Percentiles rank a stretch among this genome's conserved stretches.
Conservation (phyloP, 2,888 invertebrate species). For the Limnephilus auricula region DNA sequence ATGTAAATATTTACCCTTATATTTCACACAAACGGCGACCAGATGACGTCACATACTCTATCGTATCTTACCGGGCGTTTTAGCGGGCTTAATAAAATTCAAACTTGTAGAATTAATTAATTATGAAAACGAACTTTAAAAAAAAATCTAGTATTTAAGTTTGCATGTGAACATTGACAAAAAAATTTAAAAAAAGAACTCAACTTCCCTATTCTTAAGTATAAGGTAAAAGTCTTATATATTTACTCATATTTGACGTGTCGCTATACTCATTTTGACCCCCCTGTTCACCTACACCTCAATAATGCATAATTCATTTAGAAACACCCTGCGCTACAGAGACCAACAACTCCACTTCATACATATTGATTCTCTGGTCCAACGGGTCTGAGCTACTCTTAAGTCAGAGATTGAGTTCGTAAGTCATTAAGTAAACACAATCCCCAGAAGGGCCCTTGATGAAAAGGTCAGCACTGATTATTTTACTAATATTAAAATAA, state of each 20-base stretch:
- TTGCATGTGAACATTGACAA: no score
- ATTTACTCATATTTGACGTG: not conserved
- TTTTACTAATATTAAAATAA: not conserved
- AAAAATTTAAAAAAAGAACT: no score
- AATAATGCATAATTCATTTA: conserved; percentile 9
- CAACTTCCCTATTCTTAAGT: no score
- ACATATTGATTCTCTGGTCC: conserved; percentile 30
- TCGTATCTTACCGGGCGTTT: no score
- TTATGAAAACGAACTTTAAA: no score
- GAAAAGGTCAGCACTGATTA: not conserved
- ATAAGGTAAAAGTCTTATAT: not conserved
- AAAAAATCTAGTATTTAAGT: no score
- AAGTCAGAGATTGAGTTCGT: conserved; percentile 2
- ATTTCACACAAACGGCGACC: no score
- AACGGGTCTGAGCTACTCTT: not conserved
- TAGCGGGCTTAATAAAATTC: no score
- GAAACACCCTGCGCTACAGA: conserved; percentile 8
- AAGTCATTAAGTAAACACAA: conserved; percentile 12
- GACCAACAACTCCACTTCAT: not conserved
- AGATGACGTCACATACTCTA: no score
- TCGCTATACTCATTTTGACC: not conserved
- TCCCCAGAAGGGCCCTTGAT: not conserved
- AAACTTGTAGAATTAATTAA: no score
- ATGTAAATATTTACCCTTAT: no score
- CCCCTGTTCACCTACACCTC: not conserved